phyloP scores from a whole-genome alignment of 2,113 vertebrate genomes.

The Sterna hirundo region DNA sequence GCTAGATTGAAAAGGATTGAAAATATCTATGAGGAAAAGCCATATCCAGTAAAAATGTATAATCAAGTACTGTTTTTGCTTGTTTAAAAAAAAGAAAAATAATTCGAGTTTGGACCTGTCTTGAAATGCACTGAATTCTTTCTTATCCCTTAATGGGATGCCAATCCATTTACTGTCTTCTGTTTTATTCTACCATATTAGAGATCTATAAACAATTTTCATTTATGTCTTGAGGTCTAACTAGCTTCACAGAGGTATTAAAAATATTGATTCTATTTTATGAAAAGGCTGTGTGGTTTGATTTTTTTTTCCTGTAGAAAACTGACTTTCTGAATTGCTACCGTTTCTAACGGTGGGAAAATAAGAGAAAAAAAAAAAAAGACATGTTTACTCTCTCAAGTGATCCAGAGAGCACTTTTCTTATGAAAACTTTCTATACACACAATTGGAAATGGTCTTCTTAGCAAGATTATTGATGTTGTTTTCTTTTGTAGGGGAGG shows the following conservation, averaged over 20 bases:
- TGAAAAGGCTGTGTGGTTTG: not conserved
- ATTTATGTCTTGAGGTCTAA: not conserved
- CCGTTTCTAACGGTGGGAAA: not conserved
- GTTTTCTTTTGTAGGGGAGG: fast-evolving
- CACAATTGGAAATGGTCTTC: not conserved
- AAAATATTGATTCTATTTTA: not conserved
- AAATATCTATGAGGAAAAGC: not conserved
- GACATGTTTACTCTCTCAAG: not conserved
- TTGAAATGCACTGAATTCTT: not conserved
- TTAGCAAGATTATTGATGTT: not conserved
- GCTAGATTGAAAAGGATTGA: not conserved
- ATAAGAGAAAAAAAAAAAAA: not conserved
- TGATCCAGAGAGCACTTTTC: not conserved
- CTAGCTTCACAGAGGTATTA: not conserved
- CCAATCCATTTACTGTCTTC: not conserved
- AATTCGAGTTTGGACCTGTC: not conserved
- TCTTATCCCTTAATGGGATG: not conserved
- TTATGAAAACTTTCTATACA: not conserved
- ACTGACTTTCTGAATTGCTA: not conserved
- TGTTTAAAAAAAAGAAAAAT: not conserved
- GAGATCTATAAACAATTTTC: not conserved
- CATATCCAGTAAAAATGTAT: not conserved
- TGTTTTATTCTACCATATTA: not conserved
- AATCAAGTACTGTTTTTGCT: not conserved
- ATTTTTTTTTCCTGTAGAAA: not conserved